Conservation (phyloP, 2,888 invertebrate species). For the Chirona hameri region DNA sequence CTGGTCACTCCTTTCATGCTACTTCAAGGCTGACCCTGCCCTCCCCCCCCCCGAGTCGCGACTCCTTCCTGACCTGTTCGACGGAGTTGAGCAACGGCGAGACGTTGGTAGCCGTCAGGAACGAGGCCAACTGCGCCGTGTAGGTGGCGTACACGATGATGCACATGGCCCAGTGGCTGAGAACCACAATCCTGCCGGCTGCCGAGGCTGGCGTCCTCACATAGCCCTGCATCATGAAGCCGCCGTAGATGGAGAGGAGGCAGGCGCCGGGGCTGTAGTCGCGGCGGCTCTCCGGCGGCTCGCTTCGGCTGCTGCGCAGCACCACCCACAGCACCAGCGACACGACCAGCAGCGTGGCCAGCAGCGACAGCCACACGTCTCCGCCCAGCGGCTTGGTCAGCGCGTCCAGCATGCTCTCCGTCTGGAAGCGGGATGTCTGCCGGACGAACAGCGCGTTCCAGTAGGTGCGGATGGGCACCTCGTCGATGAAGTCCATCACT, state of each 20-base stretch:
- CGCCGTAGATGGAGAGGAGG: constrained; percentile 12
- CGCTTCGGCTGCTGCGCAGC: neutral
- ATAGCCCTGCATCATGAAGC: constrained; percentile 28
- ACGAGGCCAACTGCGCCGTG: constrained; percentile 10
- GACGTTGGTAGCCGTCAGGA: neutral
- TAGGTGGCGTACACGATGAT: constrained; percentile 27
- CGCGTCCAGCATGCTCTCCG: constrained; percentile 13
- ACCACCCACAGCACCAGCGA: constrained; percentile 24
- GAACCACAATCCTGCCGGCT: neutral
- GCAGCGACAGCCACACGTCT: constrained; percentile 5
- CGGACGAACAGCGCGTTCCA: constrained; percentile 12
- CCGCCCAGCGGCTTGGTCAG: constrained; percentile 22
- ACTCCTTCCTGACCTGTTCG: neutral
- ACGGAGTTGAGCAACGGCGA: neutral
- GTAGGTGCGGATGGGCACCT: constrained; percentile 11
- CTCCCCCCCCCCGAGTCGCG: too few species aligned
- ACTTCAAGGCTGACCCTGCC: too few species aligned
- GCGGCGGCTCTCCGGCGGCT: neutral
- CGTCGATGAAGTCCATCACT: neutral
- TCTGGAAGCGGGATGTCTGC: neutral
- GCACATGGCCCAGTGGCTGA: constrained; percentile 28
- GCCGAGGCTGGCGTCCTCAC: neutral
- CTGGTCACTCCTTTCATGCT: too few species aligned
- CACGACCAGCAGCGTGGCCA: constrained; percentile 13
- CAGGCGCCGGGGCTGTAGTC: constrained; percentile 10